phyloP scores from a whole-genome alignment of 2,888 invertebrate species.

The Atethmia centrago region DNA sequence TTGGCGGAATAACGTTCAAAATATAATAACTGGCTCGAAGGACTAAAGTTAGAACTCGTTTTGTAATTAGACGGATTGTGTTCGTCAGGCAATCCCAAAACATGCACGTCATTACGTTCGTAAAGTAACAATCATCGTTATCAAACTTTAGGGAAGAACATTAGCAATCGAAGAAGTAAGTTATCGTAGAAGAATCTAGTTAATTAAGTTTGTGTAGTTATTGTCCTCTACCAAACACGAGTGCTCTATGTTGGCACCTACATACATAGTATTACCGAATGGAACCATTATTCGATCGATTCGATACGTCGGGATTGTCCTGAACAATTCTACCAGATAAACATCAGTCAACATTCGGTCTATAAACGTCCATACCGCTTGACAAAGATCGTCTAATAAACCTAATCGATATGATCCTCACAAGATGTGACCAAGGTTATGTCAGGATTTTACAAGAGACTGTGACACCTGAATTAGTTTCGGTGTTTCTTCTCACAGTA shows the following conservation, averaged over 20 bases:
- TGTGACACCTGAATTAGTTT: no score
- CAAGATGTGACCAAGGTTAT: no score
- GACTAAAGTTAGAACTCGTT: no score
- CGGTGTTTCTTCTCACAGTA: no score
- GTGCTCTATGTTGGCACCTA: background rate
- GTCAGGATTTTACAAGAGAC: no score
- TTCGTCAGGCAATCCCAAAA: background rate
- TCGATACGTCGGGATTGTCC: background rate
- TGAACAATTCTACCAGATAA: background rate
- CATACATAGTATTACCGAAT: background rate
- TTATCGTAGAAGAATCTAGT: slow-evolving; percentile 2
- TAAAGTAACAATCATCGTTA: slow-evolving; percentile 13
- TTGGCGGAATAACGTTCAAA: no score
- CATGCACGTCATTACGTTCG: background rate
- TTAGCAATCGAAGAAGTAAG: background rate
- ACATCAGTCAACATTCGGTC: no score
- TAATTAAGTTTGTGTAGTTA: slow-evolving; percentile 23
- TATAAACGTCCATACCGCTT: background rate
- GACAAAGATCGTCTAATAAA: background rate
- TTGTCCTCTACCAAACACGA: slow-evolving; percentile 14
- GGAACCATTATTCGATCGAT: background rate
- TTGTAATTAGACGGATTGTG: no score
- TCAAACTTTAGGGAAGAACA: slow-evolving; percentile 19
- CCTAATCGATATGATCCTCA: no score
- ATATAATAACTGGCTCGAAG: no score